Conservation (phyloP, 92 coral and sea anemone genomes). For the Zoanthus sansibaricus region DNA sequence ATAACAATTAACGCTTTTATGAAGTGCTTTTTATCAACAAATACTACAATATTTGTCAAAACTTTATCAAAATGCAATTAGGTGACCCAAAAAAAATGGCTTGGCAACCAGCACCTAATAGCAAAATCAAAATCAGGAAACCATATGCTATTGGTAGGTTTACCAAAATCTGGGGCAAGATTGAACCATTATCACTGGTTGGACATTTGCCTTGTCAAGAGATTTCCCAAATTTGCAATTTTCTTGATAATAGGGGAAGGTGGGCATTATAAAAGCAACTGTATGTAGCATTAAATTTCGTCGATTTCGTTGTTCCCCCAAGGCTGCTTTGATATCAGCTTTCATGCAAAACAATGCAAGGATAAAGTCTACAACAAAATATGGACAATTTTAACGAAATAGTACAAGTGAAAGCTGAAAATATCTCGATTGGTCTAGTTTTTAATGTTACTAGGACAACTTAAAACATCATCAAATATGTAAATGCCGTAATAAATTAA, state of each 20-base stretch:
- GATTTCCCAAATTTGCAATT: too few species aligned
- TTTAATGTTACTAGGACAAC: too few species aligned
- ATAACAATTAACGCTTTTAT: constrained; percentile 3
- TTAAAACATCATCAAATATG: too few species aligned
- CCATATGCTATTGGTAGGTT: too few species aligned
- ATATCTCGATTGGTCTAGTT: neutral
- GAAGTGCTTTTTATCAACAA: neutral
- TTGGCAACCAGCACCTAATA: neutral
- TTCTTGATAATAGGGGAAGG: too few species aligned
- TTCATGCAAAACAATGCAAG: neutral
- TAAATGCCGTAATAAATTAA: too few species aligned
- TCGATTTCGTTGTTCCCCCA: too few species aligned
- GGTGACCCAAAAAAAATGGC: neutral
- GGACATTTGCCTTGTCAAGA: too few species aligned
- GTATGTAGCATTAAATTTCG: too few species aligned
- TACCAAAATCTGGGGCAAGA: too few species aligned
- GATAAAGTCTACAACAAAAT: neutral
- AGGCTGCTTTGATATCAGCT: neutral
- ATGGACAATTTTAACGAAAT: neutral
- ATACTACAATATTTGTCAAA: constrained; percentile 28
- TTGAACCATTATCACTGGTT: too few species aligned
- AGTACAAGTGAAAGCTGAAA: neutral
- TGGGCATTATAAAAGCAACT: too few species aligned
- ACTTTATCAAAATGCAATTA: constrained; percentile 29
- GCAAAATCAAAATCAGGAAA: neutral